Base-by-base conservation (phyloP, 2,113 vertebrate genomes). In the Globicephala melas region DNA sequence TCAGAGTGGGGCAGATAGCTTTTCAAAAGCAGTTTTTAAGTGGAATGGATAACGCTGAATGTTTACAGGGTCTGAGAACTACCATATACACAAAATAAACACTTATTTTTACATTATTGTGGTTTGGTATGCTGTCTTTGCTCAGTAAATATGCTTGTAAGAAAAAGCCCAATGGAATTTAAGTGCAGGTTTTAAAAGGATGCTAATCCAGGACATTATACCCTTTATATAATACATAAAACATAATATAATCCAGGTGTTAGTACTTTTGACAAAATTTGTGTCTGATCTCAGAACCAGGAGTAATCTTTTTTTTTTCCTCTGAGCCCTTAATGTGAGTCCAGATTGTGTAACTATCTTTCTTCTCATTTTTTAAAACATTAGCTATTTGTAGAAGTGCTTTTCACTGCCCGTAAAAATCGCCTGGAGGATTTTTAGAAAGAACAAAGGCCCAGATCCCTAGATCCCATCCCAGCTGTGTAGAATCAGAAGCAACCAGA, bases 31-130 rank as follows among this genome's bases (percentile, higher is more conserved):
- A 95, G 1, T 83, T 93, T 97, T 93, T 36, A 89, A 96, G 67
- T 68, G 73, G 67, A 85, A 62, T 33, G 58, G 68, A 31, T 62
- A 55, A 91, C 82, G n/a, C 14, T 65, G 55, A 96, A 71, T 93
- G 60, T 93, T 88, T 96, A 93, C 25, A 95, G 70, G 63, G 33
- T 60, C 44, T 87, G 73, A 77, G 62, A 96, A 92, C 33, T 68
- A 77, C 38, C 26, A 20, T 83, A 65, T 88, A 73, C 17, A 77
- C 31, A 91, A 85, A 98, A 97, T 98, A 97, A 98, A 98, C 77
- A 79, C 33, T 92, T 90, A 95, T 92, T 97, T 98, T 97, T 98
- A 83, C 65, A 90, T 71, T 44, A 89, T 2, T 89, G 17, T 89
- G 33, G 17, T 70, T 80, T 92, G 62, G 28, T 82, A 12, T 86